Conservation (phyloP, 2,113 vertebrate genomes). For the Smithornis capensis region DNA sequence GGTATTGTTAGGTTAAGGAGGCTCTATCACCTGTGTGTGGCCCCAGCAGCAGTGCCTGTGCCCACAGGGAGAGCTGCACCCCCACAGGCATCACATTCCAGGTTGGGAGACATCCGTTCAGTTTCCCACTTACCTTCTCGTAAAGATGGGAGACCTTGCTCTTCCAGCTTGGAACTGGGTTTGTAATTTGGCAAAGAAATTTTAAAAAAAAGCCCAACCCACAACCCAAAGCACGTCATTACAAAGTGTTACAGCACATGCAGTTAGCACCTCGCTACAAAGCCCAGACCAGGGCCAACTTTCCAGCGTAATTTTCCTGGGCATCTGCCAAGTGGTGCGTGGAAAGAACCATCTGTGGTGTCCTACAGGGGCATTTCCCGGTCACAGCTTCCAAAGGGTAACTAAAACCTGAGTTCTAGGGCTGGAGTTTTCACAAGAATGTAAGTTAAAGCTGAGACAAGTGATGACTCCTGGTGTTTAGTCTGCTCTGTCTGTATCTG, state of each 20-base stretch:
- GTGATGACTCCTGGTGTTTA: not conserved
- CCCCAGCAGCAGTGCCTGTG: not conserved
- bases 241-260: slow-evolving; percentile 13
- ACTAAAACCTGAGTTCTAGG: slow-evolving; percentile 10
- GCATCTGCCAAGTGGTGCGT: not conserved
- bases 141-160: not conserved
- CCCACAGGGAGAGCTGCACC: not conserved
- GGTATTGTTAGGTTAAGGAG: not conserved
- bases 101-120: not conserved
- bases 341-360: slow-evolving; percentile 35
- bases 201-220: not conserved
- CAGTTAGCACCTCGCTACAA: slow-evolving; percentile 7
- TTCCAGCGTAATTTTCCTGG: slow-evolving; percentile 53
- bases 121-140: not conserved
- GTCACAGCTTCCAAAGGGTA: slow-evolving; percentile 42
- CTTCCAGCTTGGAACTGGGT: slow-evolving; percentile 22
- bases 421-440: not conserved
- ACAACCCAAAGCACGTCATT: not conserved
- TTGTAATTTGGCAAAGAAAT: slow-evolving; percentile 47
- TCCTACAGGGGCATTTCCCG: slow-evolving; percentile 10
- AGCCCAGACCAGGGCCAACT: slow-evolving; percentile 31
- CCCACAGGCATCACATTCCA: accelerated
- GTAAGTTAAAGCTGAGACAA: not conserved
- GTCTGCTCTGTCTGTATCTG: not conserved
- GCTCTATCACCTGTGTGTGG: not conserved